These are phyloP conservation scores for Clarias batrachus DNA, from an alignment of 2,113 vertebrate species.

Conservation along the genomic window DNA sequence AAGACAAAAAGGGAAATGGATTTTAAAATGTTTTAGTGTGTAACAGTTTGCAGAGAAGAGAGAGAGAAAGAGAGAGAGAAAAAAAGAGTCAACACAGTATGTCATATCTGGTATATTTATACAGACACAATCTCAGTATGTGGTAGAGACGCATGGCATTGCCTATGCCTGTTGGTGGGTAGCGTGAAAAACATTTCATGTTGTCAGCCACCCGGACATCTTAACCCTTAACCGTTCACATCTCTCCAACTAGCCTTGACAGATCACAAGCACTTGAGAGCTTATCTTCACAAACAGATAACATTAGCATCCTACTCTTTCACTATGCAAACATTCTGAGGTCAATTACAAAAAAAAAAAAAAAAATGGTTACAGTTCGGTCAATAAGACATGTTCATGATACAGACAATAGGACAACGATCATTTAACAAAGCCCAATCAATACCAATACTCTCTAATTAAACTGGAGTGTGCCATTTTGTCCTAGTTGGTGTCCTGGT, in stretches of 20 bases:
- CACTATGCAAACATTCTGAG: not conserved
- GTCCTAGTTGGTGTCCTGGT: constrained; percentile 46
- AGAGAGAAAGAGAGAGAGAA: not conserved
- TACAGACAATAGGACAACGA: not conserved
- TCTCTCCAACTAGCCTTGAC: constrained; percentile 8
- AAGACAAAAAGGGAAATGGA: not conserved
- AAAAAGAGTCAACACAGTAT: not conserved
- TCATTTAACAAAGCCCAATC: not conserved
- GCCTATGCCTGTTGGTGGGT: constrained; percentile 25
- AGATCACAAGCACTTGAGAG: not conserved
- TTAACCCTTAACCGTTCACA: not conserved
- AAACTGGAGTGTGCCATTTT: constrained; percentile 42
- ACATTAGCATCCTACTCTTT: not conserved
- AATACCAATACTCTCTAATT: not conserved
- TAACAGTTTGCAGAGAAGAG: not conserved
- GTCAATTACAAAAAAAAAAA: no score
- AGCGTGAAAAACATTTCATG: constrained; percentile 9
- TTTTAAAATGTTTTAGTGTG: not conserved
- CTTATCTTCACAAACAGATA: not conserved
- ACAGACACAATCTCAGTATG: not conserved
- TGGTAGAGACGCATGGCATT: not conserved
- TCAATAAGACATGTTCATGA: not conserved
- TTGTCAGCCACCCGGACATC: not conserved
- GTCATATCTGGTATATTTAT: not conserved
- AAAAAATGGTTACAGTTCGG: not conserved